Base-by-base conservation (phyloP, 2,797 vertebrate genomes). In the Leptoclinus maculatus region DNA sequence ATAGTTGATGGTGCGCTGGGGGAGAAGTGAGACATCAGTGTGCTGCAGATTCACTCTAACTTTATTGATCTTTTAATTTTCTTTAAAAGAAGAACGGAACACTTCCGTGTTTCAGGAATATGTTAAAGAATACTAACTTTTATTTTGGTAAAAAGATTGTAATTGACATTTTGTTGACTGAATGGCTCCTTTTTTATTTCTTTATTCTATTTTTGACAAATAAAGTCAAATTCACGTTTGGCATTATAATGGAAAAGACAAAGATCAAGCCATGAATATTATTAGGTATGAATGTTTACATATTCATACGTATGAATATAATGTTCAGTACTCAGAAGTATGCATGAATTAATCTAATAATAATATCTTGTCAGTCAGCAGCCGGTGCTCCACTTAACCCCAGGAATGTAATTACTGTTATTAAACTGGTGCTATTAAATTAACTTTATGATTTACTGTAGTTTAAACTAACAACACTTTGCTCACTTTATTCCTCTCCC, bases 1-100 rank as follows among this genome's bases (percentile, higher is more conserved):
- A 85, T 80, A 75, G 79, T 73, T 83, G 70, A 87, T 72, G 34
- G 39, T 41, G n/a, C n/a, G n/a, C n/a, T n/a, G n/a, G n/a, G n/a
- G n/a, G n/a, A n/a, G n/a, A n/a, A n/a, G n/a, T n/a, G n/a, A n/a
- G n/a, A n/a, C n/a, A n/a, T n/a, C n/a, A 14, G 17, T 21, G 23
- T 25, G 32, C 66, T 27, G 32, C 45, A 62, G 57, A 65, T 56
- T 7, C 49, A 43, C 45, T 36, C 6, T 2, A 1, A 34, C 49
- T 58, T 2, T 57, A 6, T 2, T 16, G 29, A 49, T 25, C 7
- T 14, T 2, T 51, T 23, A 7, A 57, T 13, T 27, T 53, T 53
- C 17, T 25, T 29, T 39, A 9, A 47, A 65, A 32, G 25, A 16
- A 21, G 3, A 53, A 54, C 6, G 36, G 5, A 47, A 29, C 38